phyloP scores from a whole-genome alignment of 64 coral and sea anemone genomes.

The Montipora capricornis region DNA sequence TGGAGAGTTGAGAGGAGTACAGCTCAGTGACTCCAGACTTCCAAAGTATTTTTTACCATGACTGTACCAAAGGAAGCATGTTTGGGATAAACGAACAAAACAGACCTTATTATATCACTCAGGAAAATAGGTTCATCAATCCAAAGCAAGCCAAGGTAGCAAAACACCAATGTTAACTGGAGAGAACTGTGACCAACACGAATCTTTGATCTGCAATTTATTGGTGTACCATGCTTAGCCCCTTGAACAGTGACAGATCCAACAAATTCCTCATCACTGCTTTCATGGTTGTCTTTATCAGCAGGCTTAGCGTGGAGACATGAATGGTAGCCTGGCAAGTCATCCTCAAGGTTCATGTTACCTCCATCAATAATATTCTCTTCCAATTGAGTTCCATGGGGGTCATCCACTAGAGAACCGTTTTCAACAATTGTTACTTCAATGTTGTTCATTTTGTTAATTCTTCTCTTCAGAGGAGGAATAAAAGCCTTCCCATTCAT shows the following conservation, averaged over 20 bases:
- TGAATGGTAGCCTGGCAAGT: neutral
- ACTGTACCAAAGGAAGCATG: too few species aligned
- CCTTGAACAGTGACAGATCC: conserved; percentile 37
- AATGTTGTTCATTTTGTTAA: too few species aligned
- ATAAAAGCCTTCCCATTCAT: too few species aligned
- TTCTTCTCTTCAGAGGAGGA: too few species aligned
- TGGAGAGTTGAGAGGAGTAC: too few species aligned
- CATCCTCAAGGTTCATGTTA: conserved; percentile 1
- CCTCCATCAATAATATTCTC: neutral
- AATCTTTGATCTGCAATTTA: neutral
- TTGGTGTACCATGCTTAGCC: neutral
- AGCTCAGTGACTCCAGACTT: too few species aligned
- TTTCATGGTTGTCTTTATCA: neutral
- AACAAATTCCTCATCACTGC: conserved; percentile 62
- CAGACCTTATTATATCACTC: conserved; percentile 80
- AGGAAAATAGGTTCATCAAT: conserved; percentile 81
- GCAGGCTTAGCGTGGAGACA: too few species aligned
- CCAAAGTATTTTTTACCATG: too few species aligned
- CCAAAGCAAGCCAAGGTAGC: conserved; percentile 77
- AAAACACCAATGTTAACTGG: conserved; percentile 65
- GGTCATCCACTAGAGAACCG: neutral
- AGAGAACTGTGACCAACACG: conserved; percentile 7
- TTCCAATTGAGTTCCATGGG: neutral
- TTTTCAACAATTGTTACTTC: too few species aligned
- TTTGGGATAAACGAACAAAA: too few species aligned